These are phyloP conservation scores for Sesia apiformis DNA, from an alignment of 2,888 invertebrate genomes.

Conservation along the genomic window DNA sequence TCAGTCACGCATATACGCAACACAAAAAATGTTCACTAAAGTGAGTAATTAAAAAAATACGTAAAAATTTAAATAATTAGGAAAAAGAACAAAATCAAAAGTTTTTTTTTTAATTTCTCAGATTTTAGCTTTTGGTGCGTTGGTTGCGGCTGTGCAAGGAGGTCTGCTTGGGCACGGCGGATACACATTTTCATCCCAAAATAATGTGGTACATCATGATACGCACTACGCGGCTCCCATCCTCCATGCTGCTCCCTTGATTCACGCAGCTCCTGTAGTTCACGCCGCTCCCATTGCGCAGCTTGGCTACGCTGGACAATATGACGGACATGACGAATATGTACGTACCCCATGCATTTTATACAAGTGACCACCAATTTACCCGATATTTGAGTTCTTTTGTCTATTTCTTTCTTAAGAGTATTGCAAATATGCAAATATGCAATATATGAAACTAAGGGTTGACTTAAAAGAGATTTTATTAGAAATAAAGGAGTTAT, in stretches of 20 bases:
- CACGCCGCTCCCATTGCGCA: conserved; percentile 18
- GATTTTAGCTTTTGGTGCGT: conserved; percentile 49
- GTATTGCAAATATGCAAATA: too few relatives aligned
- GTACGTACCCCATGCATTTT: conserved; percentile 15
- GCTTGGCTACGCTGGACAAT: conserved; percentile 8
- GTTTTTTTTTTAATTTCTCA: conserved; percentile 17
- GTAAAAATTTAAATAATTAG: not conserved
- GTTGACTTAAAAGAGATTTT: too few relatives aligned
- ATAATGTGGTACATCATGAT: conserved; percentile 26
- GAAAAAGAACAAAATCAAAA: not conserved
- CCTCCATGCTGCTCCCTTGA: conserved; percentile 19
- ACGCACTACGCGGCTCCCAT: conserved; percentile 18
- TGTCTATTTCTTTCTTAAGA: too few relatives aligned
- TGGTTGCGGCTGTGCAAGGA: conserved; percentile 61
- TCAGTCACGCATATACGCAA: conserved; percentile 59
- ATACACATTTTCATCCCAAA: conserved; percentile 26
- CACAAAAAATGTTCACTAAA: conserved; percentile 63
- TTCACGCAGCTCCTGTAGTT: conserved; percentile 17
- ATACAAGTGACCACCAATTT: too few relatives aligned
- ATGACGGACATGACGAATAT: conserved; percentile 23
- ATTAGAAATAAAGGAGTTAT: too few relatives aligned
- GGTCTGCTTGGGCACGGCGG: conserved; percentile 49
- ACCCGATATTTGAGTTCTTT: too few relatives aligned
- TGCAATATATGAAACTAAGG: too few relatives aligned
- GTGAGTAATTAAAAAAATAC: conserved; percentile 36